These are phyloP conservation scores for Cricetomys ansorgei DNA, from an alignment of 2,113 vertebrate genomes.

Conservation along the genomic window DNA sequence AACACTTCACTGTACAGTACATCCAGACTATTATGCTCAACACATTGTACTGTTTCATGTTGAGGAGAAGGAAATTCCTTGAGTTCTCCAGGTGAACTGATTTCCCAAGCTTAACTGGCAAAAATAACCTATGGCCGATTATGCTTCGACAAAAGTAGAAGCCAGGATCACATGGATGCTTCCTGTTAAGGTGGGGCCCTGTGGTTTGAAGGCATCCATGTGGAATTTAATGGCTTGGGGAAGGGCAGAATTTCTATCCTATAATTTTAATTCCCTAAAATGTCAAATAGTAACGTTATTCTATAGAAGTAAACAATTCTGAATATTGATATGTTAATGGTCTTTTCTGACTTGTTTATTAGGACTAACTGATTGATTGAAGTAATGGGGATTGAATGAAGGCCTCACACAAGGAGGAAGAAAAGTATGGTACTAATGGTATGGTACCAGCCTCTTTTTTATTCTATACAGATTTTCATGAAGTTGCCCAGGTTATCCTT, in stretches of 20 bases:
- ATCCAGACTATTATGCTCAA: slow-evolving; percentile 10
- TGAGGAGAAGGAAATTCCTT: slow-evolving; percentile 35
- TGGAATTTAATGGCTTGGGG: background rate
- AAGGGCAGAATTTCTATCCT: background rate
- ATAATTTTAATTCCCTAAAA: background rate
- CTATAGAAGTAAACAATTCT: background rate
- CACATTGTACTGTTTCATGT: background rate
- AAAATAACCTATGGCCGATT: slow-evolving; percentile 15
- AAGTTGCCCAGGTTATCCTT: background rate
- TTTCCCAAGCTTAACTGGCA: slow-evolving; percentile 37
- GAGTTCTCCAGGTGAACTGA: background rate
- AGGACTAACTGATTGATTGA: background rate
- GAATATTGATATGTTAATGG: background rate
- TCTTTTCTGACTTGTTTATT: background rate
- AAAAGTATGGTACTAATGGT: too few relatives aligned
- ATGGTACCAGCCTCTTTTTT: background rate
- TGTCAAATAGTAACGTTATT: background rate
- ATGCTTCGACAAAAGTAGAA: slow-evolving; percentile 33
- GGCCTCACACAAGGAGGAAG: background rate
- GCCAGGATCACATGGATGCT: background rate
- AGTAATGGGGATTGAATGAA: background rate
- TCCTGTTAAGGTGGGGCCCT: background rate
- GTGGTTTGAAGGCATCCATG: background rate
- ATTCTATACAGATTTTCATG: background rate
- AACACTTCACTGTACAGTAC: slow-evolving; percentile 56